Evolutionary conservation across 2,797 vertebrate genomes (phyloP), one percentile per base, ranked within the genome.

Genomic region (Nothura maculosa): DNA sequence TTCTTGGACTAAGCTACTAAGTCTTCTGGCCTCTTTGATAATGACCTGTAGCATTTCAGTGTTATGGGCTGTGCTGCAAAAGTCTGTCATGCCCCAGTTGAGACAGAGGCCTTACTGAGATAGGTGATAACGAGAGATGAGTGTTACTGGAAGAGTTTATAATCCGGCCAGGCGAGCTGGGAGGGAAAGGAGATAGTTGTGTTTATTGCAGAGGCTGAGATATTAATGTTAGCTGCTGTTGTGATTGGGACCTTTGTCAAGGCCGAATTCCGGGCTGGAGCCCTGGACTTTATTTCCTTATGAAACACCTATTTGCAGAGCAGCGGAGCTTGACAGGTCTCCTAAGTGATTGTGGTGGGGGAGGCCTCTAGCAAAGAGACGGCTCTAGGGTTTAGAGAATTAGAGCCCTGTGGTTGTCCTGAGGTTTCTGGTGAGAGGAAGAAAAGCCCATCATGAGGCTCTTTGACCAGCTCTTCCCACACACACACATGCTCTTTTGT

Each of bases 61-160:
- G 69, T 48, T 89, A 89, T 63, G 89, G 91, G 72, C 69, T 96
- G 94, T 92, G 92, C 85, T 91, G 90, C 75, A 83, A 30, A 43
- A 87, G 84, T 89, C 92, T 84, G 83, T 94, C 83, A 87, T 32
- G 91, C 62, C 86, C 79, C 84, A 90, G 83, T 69, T 68, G 47
- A 89, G 78, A 43, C 81, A 75, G 77, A 81, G 86, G 90, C 85
- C 91, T 91, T 83, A 15, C 84, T 68, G 75, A 84, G 89, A 0
- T 1, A 73, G 81, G 84, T 90, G 92, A 75, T 92, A 94, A 93
- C 3, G 1, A 89, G 86, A 89, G 68, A 47, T 74, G 89, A 73
- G 82, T 83, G 45, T 64, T 73, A 75, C 54, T 87, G 34, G 75
- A 78, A 72, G 90, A 90, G 85, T 75, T 88, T 85, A 76, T 92